Evolutionary conservation across 37 sponge, comb jelly and placozoan species (phyloP).

Genomic region (Bolinopsis microptera): DNA sequence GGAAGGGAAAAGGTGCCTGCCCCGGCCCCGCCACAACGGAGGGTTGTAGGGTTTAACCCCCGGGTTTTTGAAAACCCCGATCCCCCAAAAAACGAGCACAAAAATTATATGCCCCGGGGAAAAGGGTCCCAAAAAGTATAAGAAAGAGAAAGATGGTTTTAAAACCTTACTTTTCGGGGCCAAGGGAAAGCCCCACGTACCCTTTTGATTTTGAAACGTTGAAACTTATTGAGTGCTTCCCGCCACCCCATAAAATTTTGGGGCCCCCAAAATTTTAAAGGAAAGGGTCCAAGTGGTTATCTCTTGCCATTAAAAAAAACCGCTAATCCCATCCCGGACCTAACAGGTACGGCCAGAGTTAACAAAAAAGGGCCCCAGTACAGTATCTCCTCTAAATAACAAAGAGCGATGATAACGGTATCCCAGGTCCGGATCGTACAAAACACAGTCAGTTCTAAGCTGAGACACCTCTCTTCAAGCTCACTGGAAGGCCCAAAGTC

Average conservation of each 20-base stretch:
- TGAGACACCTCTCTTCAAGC: conserved; percentile 16
- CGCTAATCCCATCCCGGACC: background rate
- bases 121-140: conserved; percentile 23
- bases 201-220: conserved; percentile 58
- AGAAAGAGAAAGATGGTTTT: background rate
- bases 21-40: background rate
- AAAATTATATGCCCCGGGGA: background rate
- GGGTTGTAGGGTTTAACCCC: too few relatives aligned
- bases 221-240: background rate
- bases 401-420: background rate
- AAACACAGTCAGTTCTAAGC: background rate
- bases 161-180: background rate
- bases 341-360: conserved; percentile 7
- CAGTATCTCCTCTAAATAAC: background rate
- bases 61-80: too few relatives aligned
- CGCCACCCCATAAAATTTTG: background rate
- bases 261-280: background rate
- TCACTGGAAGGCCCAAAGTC: conserved; percentile 26
- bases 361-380: background rate
- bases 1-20: conserved; percentile 52
- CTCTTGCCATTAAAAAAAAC: background rate
- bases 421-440: conserved; percentile 21
- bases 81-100: too few relatives aligned
- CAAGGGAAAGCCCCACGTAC: conserved; percentile 54
- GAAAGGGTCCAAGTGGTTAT: background rate